phyloP scores from a whole-genome alignment of 2,113 vertebrate species.

The Ameiurus melas region DNA sequence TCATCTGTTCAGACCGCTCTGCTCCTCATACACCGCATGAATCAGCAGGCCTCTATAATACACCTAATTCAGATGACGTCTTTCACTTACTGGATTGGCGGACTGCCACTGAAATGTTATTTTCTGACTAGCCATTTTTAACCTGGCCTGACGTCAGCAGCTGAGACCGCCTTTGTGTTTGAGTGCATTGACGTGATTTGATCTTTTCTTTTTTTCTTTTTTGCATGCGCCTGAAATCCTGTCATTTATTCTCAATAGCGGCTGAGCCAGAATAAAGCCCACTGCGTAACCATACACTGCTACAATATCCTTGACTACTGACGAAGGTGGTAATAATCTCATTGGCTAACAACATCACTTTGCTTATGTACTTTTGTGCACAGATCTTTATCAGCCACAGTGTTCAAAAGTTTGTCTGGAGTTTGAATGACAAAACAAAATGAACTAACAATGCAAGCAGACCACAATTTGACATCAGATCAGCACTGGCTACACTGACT shows the following conservation, averaged over 20 bases:
- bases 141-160: constrained; percentile 34
- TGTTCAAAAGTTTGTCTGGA: not conserved
- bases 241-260: not conserved
- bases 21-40: constrained; percentile 19
- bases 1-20: constrained; percentile 19
- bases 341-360: not conserved
- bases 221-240: constrained; percentile 2
- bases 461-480: not conserved
- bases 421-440: not conserved
- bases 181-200: not conserved
- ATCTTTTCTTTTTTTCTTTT: not conserved
- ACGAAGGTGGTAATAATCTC: not conserved
- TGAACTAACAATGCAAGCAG: not conserved
- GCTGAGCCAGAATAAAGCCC: not conserved
- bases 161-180: constrained; percentile 3
- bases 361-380: not conserved
- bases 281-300: not conserved
- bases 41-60: constrained; percentile 33
- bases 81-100: constrained; percentile 12
- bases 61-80: constrained; percentile 37
- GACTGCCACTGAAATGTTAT: constrained; percentile 18
- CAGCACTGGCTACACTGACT: not conserved
- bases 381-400: not conserved
- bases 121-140: constrained; percentile 40
- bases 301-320: not conserved